phyloP scores from a whole-genome alignment of 1,140 invertebrate genomes.

The Papilio helenus region DNA sequence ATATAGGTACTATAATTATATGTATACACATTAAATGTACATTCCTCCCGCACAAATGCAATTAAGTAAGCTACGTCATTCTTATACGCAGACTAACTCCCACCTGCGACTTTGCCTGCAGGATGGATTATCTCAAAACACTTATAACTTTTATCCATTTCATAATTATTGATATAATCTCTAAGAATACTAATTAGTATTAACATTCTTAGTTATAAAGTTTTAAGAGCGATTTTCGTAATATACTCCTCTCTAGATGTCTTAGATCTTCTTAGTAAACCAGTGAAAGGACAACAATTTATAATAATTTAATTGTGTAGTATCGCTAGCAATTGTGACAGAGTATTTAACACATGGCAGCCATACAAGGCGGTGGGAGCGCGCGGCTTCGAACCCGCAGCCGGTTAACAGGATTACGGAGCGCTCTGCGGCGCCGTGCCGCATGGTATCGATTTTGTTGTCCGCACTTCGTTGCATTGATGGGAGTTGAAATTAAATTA shows the following conservation, averaged over 20 bases:
- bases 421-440: neutral
- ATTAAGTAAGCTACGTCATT: neutral
- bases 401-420: neutral
- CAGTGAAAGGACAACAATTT: neutral
- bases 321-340: neutral
- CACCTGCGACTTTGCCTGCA: too few species aligned
- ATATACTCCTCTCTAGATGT: too few species aligned
- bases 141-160: too few species aligned
- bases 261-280: neutral
- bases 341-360: conserved; percentile 18
- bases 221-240: too few species aligned
- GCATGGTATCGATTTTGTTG: conserved; percentile 11
- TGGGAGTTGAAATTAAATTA: neutral
- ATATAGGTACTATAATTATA: too few species aligned
- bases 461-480: conserved; percentile 2
- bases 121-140: too few species aligned
- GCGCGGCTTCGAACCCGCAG: conserved; percentile 24
- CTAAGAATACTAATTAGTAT: too few species aligned
- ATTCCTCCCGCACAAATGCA: conserved; percentile 2
- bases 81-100: neutral
- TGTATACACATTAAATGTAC: neutral
- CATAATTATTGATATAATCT: too few species aligned
- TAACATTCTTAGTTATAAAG: too few species aligned
- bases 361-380: neutral
- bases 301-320: neutral